Base-by-base conservation (phyloP, 1,140 invertebrate genomes). In the Melitaea cinxia region DNA sequence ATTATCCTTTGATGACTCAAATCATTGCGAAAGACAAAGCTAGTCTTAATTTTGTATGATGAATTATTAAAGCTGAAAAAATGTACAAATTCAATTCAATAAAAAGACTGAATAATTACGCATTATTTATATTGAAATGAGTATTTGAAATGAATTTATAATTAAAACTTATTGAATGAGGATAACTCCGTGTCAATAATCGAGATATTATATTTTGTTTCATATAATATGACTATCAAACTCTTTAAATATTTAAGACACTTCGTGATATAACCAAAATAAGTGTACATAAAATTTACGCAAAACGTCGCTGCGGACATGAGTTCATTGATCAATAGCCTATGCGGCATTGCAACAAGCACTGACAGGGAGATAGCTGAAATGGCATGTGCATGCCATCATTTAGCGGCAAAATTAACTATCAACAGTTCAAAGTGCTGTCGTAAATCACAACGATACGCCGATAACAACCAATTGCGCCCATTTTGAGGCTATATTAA, bases 381-480 rank as follows among this genome's bases (percentile, higher is more conserved):
- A 28, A 4, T 59, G 45, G 39, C 56, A 15, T 15, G 33, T 23
- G 26, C 23, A 47, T 23, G 21, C 17, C 19, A 47, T 12, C n/a
- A 28, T 33, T 66, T 67, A 61, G 58, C 54, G 5, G 28, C 39
- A 61, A 39, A 50, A 52, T 53, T 53, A 61, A 24, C 58, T 67
- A 67, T 67, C 65, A 58, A 47, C 24, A 61, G 63, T 69, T 65
- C 58, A 66, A 52, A 70, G 63, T 37, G 52, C 33, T 35, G 47
- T n/a, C 28, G 58, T 67, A 71, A 71, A 68, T 71, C 56, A 67
- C 49, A 15, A 10, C 28, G 53, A 55, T 59, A 42, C 37, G 24
- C 61, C 37, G 65, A 67, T 71, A 71, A 62, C 56, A 30, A 28
- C 53, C 63, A 49, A 56, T 63, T 67, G 69, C 59, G 63, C 65